phyloP scores from a whole-genome alignment of 1,140 invertebrate species.

The Drosophila truncata region DNA sequence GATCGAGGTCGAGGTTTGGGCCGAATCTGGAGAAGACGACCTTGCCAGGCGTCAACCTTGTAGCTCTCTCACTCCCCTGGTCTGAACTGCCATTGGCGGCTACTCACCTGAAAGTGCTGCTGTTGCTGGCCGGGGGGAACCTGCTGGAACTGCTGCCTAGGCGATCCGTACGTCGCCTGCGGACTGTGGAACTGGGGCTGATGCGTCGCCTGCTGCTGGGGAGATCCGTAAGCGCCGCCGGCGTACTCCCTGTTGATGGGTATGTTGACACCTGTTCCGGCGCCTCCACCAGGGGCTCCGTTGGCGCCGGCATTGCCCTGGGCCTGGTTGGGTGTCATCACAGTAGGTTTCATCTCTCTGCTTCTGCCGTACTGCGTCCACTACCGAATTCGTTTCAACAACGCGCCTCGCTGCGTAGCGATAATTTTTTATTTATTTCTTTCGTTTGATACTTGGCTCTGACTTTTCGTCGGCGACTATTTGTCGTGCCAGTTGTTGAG shows the following conservation, averaged over 20 bases:
- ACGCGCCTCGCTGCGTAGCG: constrained; percentile 42
- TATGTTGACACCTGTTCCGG: constrained; percentile 66
- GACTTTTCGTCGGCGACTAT: constrained; percentile 41
- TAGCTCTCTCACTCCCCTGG: constrained; percentile 19
- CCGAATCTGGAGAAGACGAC: constrained; percentile 31
- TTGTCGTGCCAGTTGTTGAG: constrained; percentile 38
- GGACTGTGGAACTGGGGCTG: constrained; percentile 51
- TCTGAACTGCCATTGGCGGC: neutral
- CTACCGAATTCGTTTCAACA: constrained; percentile 30
- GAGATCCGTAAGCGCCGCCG: constrained; percentile 44
- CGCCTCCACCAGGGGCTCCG: constrained; percentile 16
- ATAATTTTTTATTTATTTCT: constrained; percentile 61
- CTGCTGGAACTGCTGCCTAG: constrained; percentile 59
- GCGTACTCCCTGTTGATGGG: constrained; percentile 74
- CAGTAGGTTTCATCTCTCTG: constrained; percentile 77
- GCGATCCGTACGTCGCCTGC: constrained; percentile 59
- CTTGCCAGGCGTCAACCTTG: constrained; percentile 60
- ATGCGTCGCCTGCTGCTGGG: constrained; percentile 48
- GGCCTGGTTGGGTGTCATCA: constrained; percentile 72
- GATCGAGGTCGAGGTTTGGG: constrained; percentile 20
- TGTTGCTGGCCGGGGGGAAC: constrained; percentile 66
- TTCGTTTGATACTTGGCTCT: constrained; percentile 26
- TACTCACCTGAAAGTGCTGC: constrained; percentile 82
- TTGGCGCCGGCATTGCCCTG: constrained; percentile 35
- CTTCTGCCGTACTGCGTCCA: constrained; percentile 34